A percentile compares a stretch with the other conserved stretches of the same genome.
These are phyloP conservation scores for Drosophila kanapiae DNA, from an alignment of 1,140 invertebrate genomes.

Conservation along the genomic window DNA sequence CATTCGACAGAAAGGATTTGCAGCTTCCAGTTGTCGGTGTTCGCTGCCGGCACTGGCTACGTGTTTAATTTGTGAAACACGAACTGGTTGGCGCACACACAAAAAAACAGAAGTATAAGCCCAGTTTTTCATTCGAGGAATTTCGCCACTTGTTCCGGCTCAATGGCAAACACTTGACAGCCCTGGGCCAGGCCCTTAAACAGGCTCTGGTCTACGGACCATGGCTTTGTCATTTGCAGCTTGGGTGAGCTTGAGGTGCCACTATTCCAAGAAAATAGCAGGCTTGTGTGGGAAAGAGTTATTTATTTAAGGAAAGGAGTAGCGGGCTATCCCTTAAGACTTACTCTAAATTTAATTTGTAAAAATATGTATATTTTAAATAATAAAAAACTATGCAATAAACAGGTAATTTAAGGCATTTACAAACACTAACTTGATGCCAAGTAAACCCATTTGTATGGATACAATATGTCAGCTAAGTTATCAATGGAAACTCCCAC, in stretches of 20 bases:
- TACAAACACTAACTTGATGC: background rate
- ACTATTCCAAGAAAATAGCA: background rate
- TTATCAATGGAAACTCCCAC: background rate
- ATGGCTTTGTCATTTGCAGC: conserved; percentile 38
- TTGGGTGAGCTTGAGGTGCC: conserved; percentile 16
- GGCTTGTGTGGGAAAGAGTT: too few species aligned
- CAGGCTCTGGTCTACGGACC: conserved; percentile 2
- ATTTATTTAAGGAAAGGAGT: background rate
- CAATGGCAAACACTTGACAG: conserved; percentile 55
- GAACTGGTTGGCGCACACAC: conserved; percentile 21
- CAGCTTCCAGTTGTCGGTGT: conserved; percentile 19
- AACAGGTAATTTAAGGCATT: background rate
- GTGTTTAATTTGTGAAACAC: conserved; percentile 80
- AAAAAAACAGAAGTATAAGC: background rate
- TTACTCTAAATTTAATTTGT: background rate
- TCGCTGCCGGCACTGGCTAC: conserved; percentile 19
- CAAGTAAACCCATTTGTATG: background rate
- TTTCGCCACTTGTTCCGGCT: conserved; percentile 29
- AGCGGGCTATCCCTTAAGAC: background rate
- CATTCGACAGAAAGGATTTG: conserved; percentile 57
- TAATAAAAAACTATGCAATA: background rate
- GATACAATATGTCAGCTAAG: background rate
- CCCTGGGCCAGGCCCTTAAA: conserved; percentile 12
- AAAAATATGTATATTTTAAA: background rate
- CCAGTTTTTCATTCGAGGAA: conserved; percentile 18